Conservation (phyloP, 1,140 invertebrate species). For the Vanessa tameamea region DNA sequence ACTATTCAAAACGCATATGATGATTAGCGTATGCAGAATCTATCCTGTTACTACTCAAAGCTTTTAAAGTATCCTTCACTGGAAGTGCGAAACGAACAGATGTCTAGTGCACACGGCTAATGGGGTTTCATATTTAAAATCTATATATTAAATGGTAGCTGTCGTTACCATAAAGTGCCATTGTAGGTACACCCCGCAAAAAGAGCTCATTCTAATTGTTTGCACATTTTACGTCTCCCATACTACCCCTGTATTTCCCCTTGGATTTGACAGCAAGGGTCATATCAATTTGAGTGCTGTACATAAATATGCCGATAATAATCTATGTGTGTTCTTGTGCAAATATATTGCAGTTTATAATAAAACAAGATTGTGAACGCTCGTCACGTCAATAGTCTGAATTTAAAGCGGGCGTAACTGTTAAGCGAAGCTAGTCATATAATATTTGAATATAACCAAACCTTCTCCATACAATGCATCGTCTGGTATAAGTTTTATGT, state of each 20-base stretch:
- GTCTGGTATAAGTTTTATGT: too few species aligned
- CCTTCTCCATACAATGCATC: too few species aligned
- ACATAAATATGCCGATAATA: slow-evolving; percentile 14
- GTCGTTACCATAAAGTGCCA: slow-evolving; percentile 67
- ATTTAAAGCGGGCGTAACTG: background rate
- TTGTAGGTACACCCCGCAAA: slow-evolving; percentile 64
- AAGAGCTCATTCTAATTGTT: slow-evolving; percentile 74
- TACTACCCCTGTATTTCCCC: slow-evolving; percentile 34
- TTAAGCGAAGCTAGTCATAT: too few species aligned
- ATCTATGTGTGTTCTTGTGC: background rate
- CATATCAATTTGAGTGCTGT: slow-evolving; percentile 24
- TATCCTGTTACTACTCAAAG: background rate
- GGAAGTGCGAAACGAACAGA: slow-evolving; percentile 63
- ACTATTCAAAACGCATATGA: background rate
- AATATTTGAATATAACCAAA: too few species aligned
- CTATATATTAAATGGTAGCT: slow-evolving; percentile 59
- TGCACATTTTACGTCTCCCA: slow-evolving; percentile 66
- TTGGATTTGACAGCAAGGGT: slow-evolving; percentile 31
- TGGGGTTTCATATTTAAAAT: slow-evolving; percentile 41
- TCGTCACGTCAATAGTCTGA: too few species aligned
- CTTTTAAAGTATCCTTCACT: slow-evolving; percentile 48
- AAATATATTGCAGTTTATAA: background rate
- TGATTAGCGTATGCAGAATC: background rate
- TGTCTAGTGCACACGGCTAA: slow-evolving; percentile 59
- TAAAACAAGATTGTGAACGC: background rate